Evolutionary conservation across 2,797 vertebrate species (phyloP), one percentile per base, ranked within the genome.

Genomic region (Threskiornis aethiopicus): DNA sequence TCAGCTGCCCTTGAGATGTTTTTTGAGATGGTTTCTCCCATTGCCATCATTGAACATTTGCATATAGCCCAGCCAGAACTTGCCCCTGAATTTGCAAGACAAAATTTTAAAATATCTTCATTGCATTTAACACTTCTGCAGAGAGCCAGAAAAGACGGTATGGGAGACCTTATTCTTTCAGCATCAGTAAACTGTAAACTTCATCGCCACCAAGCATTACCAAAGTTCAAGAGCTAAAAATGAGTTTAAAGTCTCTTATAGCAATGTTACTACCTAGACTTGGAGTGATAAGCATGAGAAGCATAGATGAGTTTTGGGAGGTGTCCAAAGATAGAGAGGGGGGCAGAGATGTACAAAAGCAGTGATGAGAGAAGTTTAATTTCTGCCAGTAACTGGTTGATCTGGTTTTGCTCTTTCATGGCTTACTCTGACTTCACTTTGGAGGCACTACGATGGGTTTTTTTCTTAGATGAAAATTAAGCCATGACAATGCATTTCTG

Each of bases 401-500:
- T 70, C 46, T 83, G 22, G 4, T 37, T 92, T 79, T 84, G 33
- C 28, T 57, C 35, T 65, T 90, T 33, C 29, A 22, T 25, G 46
- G 37, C 6, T 87, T 77, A n/a, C 31, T 31, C n/a, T 25, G 14
- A 71, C 49, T 46, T 85, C 25, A 15, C 17, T 76, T 66, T 42
- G 17, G 47, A 77, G 62, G 3, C 33, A n/a, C 6, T 39, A 11
- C 2, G 4, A 17, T 9, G 5, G 9, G 1, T 0, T 28, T 20
- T 75, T 72, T 76, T 11, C 64, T 71, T 21, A 14, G 16, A 13
- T 16, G 26, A 87, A 89, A 78, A 92, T 37, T 13, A 88, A 86
- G 41, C 47, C 41, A 52, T 54, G 72, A 80, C n/a, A 52, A 37
- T n/a, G 58, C 49, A 81, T 65, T 85, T 75, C 81, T 85, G 31